These are phyloP conservation scores for Apodemia mormo DNA, from an alignment of 2,888 invertebrate species.

Conservation along the genomic window DNA sequence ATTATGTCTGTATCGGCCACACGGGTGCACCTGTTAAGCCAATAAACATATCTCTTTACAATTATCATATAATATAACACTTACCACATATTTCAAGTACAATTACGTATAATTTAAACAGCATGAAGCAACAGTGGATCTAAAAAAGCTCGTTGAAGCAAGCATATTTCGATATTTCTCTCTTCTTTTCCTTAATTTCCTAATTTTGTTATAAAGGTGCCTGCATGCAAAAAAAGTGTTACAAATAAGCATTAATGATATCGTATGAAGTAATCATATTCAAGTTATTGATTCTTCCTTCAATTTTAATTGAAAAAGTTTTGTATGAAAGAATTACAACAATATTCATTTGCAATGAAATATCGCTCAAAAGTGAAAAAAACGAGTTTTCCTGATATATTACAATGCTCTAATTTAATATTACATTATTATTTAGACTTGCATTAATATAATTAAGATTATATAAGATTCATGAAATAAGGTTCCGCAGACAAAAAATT, in stretches of 20 bases:
- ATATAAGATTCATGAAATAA: neutral
- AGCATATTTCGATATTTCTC: constrained; percentile 19
- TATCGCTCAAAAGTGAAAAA: too few relatives aligned
- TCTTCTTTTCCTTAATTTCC: constrained; percentile 18
- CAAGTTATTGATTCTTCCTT: constrained; percentile 24
- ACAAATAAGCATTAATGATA: constrained; percentile 21
- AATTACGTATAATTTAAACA: neutral
- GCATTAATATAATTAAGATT: too few relatives aligned
- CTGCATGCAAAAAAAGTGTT: constrained; percentile 24
- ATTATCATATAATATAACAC: neutral
- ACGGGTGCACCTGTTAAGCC: constrained; percentile 93
- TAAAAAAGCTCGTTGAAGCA: constrained; percentile 13
- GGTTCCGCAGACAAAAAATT: neutral
- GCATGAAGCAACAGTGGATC: constrained; percentile 10
- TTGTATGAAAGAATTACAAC: neutral
- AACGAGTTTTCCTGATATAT: too few relatives aligned
- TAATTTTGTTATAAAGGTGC: constrained; percentile 21
- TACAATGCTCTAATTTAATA: too few relatives aligned
- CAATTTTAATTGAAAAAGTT: constrained; percentile 8
- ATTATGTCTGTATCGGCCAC: constrained; percentile 98
- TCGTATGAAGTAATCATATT: constrained; percentile 14
- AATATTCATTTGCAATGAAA: too few relatives aligned
- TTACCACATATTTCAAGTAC: neutral
- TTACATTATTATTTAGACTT: too few relatives aligned
- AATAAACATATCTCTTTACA: constrained; percentile 26